Conservation (phyloP, 2,113 vertebrate species). For the Gambusia holbrooki region DNA sequence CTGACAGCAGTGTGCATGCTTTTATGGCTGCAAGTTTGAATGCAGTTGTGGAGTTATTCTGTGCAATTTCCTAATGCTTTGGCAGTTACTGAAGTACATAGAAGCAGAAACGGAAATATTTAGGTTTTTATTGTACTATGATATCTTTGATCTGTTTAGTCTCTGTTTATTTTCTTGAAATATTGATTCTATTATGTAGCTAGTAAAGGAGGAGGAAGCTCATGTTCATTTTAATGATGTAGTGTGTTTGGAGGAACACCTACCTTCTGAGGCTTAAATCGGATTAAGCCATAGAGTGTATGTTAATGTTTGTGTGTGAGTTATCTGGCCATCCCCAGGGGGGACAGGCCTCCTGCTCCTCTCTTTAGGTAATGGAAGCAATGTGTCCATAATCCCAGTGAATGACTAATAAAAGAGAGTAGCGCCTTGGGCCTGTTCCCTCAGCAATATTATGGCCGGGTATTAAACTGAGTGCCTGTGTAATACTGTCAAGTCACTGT, state of each 20-base stretch:
- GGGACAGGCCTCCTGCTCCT: constrained; percentile 67
- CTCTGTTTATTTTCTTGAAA: constrained; percentile 63
- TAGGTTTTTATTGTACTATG: constrained; percentile 35
- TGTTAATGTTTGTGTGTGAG: constrained; percentile 58
- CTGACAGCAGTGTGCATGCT: constrained; percentile 40
- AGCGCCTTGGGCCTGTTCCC: constrained; percentile 75
- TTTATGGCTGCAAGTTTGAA: background rate
- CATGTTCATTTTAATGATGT: constrained; percentile 67
- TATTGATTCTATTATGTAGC: constrained; percentile 73
- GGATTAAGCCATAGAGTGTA: constrained; percentile 62
- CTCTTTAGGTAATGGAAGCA: constrained; percentile 84
- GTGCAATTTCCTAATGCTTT: constrained; percentile 4
- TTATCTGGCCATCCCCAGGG: constrained; percentile 63
- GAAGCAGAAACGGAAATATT: constrained; percentile 13
- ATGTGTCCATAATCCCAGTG: constrained; percentile 79
- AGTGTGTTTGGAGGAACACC: constrained; percentile 44
- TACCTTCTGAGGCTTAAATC: constrained; percentile 48
- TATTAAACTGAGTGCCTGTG: constrained; percentile 79
- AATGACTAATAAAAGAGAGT: constrained; percentile 83
- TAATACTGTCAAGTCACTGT: constrained; percentile 78
- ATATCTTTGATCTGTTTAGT: constrained; percentile 61
- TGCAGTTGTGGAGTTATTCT: constrained; percentile 14
- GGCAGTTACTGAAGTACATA: background rate
- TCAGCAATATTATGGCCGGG: constrained; percentile 68
- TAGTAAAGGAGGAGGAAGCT: constrained; percentile 63